phyloP scores from a whole-genome alignment of 30 jellyfish, hydroid and myxozoan genomes.

The Nemopilema nomurai region DNA sequence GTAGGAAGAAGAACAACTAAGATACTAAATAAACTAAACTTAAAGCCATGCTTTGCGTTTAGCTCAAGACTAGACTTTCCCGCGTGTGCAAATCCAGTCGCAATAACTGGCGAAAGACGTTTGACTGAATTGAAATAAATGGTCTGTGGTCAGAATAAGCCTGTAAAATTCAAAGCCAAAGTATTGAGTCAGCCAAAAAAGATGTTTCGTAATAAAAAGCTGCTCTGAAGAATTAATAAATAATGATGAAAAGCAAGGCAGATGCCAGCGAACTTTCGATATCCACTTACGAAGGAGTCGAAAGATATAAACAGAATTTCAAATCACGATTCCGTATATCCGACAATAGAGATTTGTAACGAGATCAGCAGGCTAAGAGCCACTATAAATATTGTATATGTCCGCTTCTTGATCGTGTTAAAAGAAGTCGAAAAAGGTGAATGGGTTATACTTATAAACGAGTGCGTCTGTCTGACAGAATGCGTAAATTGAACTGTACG shows the following conservation, averaged over 20 bases:
- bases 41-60: too few relatives aligned
- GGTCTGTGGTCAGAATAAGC: neutral
- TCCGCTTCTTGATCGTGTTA: neutral
- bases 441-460: neutral
- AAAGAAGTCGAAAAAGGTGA: neutral
- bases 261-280: neutral
- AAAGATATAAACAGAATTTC: neutral
- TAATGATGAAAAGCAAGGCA: neutral
- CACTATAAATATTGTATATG: constrained; percentile 2
- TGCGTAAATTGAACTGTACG: neutral
- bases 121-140: neutral
- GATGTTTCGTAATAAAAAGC: neutral
- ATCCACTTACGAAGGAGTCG: neutral
- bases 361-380: neutral
- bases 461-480: neutral
- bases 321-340: neutral
- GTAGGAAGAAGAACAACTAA: too few relatives aligned
- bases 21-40: too few relatives aligned
- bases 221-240: neutral
- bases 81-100: too few relatives aligned
- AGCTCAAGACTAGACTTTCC: too few relatives aligned
- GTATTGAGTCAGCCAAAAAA: neutral
- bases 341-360: neutral
- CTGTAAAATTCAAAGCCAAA: neutral
- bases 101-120: neutral